Evolutionary conservation across 2,888 invertebrate species (phyloP).

Genomic region (Quadroppia sp.): DNA sequence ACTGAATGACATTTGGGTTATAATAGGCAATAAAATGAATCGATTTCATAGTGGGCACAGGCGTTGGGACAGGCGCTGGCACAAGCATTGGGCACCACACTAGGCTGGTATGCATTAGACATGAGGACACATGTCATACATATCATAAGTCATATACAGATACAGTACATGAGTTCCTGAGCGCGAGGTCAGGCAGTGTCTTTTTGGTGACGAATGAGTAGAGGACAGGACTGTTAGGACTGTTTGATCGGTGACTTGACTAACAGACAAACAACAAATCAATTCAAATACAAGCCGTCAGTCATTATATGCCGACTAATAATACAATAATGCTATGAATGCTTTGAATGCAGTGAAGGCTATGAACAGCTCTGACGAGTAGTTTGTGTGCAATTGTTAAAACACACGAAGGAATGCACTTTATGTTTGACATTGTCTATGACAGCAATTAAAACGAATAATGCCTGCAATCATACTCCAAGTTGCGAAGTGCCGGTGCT

Average conservation of each 20-base stretch:
- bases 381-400: conserved; percentile 18
- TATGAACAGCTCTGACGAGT: neutral
- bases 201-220: too few relatives aligned
- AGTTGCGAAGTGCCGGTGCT: conserved; percentile 1
- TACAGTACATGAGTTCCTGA: too few relatives aligned
- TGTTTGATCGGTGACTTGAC: neutral
- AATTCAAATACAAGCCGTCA: neutral
- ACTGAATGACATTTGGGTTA: neutral
- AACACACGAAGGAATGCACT: conserved; percentile 31
- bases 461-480: conserved; percentile 24
- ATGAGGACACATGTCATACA: neutral
- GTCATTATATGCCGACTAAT: conserved; percentile 19
- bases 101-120: neutral
- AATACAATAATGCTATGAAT: too few relatives aligned
- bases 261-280: conserved; percentile 18
- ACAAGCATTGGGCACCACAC: too few relatives aligned
- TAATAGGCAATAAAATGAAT: conserved; percentile 18
- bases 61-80: too few relatives aligned
- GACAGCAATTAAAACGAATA: conserved; percentile 29
- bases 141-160: neutral
- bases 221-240: too few relatives aligned
- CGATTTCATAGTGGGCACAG: conserved; percentile 27
- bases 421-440: conserved; percentile 8
- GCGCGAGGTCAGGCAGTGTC: neutral
- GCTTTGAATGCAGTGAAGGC: too few relatives aligned